A percentile compares a stretch with the other conserved stretches of the same genome.
These are phyloP conservation scores for Eupsilia transversa DNA, from an alignment of 2,888 invertebrate species.

Conservation along the genomic window DNA sequence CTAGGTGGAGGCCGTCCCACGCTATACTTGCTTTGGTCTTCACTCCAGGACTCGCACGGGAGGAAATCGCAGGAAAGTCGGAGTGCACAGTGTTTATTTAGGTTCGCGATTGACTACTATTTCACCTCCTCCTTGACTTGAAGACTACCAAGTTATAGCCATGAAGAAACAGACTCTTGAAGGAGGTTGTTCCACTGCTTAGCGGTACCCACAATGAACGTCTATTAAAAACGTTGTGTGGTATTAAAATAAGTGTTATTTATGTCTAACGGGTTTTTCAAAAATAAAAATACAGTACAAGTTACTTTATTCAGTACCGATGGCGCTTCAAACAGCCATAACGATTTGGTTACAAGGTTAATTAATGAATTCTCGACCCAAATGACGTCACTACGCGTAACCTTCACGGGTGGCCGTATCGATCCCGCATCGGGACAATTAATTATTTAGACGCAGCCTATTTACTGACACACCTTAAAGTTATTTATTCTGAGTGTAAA, in stretches of 20 bases:
- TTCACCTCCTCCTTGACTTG: too few relatives aligned
- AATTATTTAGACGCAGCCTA: conserved; percentile 23
- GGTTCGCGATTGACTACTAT: background rate
- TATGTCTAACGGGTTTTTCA: background rate
- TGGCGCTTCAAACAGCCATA: conserved; percentile 16
- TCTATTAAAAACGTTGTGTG: background rate
- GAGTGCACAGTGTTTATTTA: background rate
- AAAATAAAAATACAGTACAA: conserved; percentile 20
- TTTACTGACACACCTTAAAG: conserved; percentile 38
- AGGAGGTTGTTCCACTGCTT: background rate
- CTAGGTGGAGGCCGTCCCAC: background rate
- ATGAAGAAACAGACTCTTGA: background rate
- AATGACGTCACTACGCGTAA: conserved; percentile 38
- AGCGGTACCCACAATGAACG: background rate
- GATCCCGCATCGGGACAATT: conserved; percentile 36
- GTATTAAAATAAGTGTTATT: background rate
- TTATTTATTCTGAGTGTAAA: conserved; percentile 8
- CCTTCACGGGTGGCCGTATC: conserved; percentile 35
- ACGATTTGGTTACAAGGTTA: conserved; percentile 29
- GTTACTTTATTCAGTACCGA: conserved; percentile 13
- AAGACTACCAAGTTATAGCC: background rate
- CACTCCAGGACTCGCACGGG: background rate
- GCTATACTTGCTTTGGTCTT: too few relatives aligned
- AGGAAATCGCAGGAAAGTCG: background rate
- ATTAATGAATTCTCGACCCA: conserved; percentile 35